Evolutionary conservation across 2,888 invertebrate genomes (phyloP).

Genomic region (Camponotus fellah): DNA sequence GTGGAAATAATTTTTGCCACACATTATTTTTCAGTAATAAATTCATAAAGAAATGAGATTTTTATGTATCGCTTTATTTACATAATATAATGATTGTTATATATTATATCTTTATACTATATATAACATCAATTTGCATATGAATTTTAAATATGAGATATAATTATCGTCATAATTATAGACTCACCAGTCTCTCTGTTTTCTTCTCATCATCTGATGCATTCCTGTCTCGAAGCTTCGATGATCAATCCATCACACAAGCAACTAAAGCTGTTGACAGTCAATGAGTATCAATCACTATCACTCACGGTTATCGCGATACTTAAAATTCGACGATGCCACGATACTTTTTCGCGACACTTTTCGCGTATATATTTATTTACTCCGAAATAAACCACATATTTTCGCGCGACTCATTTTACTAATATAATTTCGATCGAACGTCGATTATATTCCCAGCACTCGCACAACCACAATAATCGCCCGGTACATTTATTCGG

Average conservation of each 20-base stretch:
- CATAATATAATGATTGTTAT: not conserved
- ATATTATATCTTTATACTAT: not conserved
- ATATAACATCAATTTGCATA: not conserved
- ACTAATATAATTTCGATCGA: not conserved
- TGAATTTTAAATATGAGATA: not conserved
- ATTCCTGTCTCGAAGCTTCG: not conserved
- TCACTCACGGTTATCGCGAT: not conserved
- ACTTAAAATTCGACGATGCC: not conserved
- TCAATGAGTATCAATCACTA: not conserved
- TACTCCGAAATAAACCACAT: not conserved
- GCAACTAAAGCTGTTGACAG: not conserved
- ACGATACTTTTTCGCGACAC: not conserved
- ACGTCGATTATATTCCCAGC: not conserved
- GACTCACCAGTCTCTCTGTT: not conserved
- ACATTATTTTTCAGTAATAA: not conserved
- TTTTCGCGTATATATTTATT: not conserved
- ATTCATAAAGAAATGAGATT: not conserved
- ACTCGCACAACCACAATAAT: not conserved
- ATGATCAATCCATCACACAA: not conserved
- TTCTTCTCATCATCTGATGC: not conserved
- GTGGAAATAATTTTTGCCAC: not conserved
- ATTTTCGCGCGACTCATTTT: not conserved
- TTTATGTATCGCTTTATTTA: not conserved
- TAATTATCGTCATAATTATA: conserved; percentile 1
- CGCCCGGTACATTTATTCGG: no score